phyloP scores from a whole-genome alignment of 2,113 vertebrate species.

The Albula goreensis region DNA sequence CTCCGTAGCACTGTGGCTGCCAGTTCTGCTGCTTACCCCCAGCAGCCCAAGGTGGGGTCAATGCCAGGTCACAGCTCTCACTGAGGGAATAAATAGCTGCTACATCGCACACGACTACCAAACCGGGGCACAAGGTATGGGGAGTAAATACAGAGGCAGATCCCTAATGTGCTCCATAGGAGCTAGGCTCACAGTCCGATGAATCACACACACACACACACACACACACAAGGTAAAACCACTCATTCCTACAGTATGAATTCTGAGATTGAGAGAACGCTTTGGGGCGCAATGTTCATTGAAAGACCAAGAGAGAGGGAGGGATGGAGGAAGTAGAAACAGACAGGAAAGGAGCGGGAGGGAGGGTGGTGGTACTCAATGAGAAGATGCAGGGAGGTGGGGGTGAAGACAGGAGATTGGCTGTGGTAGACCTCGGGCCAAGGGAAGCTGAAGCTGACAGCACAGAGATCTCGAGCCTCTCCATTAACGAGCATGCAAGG shows the following conservation, averaged over 20 bases:
- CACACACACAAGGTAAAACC: neutral
- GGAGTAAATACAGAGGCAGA: neutral
- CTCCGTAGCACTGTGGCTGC: neutral
- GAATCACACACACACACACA: no score
- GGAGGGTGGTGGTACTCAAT: no score
- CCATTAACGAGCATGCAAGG: constrained; percentile 27
- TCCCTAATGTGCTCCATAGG: no score
- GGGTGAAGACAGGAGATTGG: neutral
- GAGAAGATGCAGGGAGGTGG: neutral
- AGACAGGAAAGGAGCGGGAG: neutral
- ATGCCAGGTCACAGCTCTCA: constrained; percentile 6
- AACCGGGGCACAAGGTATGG: neutral
- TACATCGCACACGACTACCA: neutral
- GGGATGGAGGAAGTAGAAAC: neutral
- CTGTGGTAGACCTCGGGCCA: neutral
- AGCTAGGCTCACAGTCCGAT: no score
- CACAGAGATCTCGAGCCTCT: neutral
- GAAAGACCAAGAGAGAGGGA: neutral
- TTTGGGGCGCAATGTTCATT: neutral
- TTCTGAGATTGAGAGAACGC: neutral
- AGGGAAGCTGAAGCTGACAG: neutral
- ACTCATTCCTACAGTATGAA: neutral
- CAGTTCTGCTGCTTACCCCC: constrained; percentile 1
- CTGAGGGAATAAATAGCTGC: constrained; percentile 7
- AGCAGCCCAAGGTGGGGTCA: constrained; percentile 18